These are phyloP conservation scores for Aphelenchoides fujianensis DNA, from an alignment of 1,140 invertebrate genomes.

Conservation along the genomic window DNA sequence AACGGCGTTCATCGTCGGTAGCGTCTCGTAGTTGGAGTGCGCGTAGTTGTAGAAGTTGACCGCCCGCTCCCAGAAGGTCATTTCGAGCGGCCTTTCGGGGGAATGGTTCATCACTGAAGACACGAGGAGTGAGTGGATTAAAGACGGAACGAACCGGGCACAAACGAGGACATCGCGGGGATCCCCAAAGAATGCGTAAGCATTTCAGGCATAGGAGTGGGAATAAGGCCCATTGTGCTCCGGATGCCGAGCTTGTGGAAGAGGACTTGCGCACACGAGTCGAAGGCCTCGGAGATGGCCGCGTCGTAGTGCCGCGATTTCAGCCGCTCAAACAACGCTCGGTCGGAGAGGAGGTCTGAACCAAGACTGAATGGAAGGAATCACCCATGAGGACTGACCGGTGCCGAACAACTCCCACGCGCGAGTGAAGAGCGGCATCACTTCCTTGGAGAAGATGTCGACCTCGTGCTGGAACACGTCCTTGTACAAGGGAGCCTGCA, in stretches of 20 bases:
- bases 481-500: not conserved
- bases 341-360: not conserved
- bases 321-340: not conserved
- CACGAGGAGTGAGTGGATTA: not conserved
- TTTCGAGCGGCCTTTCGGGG: not conserved
- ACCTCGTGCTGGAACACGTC: slow-evolving; percentile 7
- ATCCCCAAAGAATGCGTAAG: not conserved
- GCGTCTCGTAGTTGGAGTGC: not conserved
- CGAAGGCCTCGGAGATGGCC: not conserved
- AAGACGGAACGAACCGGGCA: not conserved
- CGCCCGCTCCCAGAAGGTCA: slow-evolving; percentile 1
- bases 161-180: not conserved
- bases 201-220: not conserved
- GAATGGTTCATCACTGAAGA: not conserved
- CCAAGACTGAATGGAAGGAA: not conserved
- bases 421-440: not conserved
- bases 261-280: not conserved
- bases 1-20: not conserved
- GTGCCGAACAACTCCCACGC: not conserved
- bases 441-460: not conserved
- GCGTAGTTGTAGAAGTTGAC: not conserved
- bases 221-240: not conserved
- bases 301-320: not conserved
- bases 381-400: not conserved
- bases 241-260: not conserved